Evolutionary conservation across 2,888 invertebrate genomes (phyloP), one percentile per base, ranked within the genome.

Genomic region (Brachyopa scutellaris): DNA sequence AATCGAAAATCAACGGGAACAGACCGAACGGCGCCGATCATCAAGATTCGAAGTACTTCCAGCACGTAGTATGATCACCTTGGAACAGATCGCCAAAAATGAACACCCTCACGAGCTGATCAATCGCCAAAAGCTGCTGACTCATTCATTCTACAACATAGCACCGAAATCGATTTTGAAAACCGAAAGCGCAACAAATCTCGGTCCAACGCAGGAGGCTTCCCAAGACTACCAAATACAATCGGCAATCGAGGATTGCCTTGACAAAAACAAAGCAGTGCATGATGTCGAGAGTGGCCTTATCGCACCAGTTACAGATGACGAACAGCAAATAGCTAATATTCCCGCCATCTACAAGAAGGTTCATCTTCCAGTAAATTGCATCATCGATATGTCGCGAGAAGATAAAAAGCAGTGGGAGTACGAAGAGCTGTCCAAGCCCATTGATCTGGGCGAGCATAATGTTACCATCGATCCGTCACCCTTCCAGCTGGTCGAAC

Each of bases 391-490:
- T 91, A 97, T 97, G 97, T 96, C 97, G 0, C 93, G 95, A 0
- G 97, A 97, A 86, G 97, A 98, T 90, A 97, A 98, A 91, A 94
- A 95, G 86, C 93, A 93, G 55, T 99, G 99, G 99, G 99, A 99
- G 90, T 94, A 95, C 86, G 94, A 95, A 82, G 97, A 98, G 90
- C 95, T 99, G 94, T 93, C 93, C 2, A 93, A 94, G 76, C 93
- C 94, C 40, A 95, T 97, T 0, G 95, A 96, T 89, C 95, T 96
- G 90, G 92, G 93, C 62, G 86, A 86, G 49, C 83, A 89, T 5
- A 87, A 87, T 78, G 86, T 90, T 85, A 96, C 96, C 88, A 96
- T 99, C 73, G 99, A 99, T 90, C 98, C 99, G 0, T 97, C 99
- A 21, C 99, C 99, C 3, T 99, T 99, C 92, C 99, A 99, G 88